Percentiles rank a stretch among this genome's conserved stretches.
Evolutionary conservation across 37 sponge, comb jelly and placozoan genomes (phyloP).

Genomic region (Hexactinellida sp.): DNA sequence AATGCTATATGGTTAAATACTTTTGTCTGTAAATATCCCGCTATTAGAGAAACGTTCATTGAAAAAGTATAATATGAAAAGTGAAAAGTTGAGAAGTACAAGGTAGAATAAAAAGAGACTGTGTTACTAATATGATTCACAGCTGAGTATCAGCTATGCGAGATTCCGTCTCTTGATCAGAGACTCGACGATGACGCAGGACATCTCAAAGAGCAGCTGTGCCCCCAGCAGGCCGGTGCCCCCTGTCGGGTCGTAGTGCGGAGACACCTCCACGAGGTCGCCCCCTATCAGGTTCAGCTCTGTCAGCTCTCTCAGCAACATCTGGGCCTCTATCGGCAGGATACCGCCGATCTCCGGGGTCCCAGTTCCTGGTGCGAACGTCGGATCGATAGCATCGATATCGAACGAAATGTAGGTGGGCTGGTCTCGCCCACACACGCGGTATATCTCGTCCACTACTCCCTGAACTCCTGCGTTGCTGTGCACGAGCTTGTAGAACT

Average conservation of each 20-base stretch:
- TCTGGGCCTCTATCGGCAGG: constrained; percentile 36
- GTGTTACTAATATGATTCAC: neutral
- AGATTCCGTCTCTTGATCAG: neutral
- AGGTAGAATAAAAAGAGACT: neutral
- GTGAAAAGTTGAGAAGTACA: neutral
- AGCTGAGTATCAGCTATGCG: neutral
- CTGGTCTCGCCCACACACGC: constrained; percentile 22
- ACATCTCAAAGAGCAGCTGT: constrained; percentile 58
- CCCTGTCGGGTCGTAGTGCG: constrained; percentile 41
- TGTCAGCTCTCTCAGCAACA: constrained; percentile 38
- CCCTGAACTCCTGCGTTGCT: neutral
- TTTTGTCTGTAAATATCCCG: too few relatives aligned
- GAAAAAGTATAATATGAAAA: too few relatives aligned
- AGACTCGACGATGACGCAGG: constrained; percentile 34
- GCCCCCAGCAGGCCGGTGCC: constrained; percentile 45
- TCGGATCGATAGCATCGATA: constrained; percentile 61
- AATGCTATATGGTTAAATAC: too few relatives aligned
- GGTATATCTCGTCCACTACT: neutral
- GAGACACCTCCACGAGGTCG: constrained; percentile 63
- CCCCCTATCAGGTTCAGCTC: constrained; percentile 56
- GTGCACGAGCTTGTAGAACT: neutral
- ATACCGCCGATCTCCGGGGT: constrained; percentile 66
- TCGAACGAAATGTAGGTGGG: constrained; percentile 58
- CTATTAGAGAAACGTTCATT: too few relatives aligned
- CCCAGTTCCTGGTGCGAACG: constrained; percentile 57